Evolutionary conservation across 1,140 invertebrate genomes (phyloP).

Genomic region (Caenorhabditis briggsae): DNA sequence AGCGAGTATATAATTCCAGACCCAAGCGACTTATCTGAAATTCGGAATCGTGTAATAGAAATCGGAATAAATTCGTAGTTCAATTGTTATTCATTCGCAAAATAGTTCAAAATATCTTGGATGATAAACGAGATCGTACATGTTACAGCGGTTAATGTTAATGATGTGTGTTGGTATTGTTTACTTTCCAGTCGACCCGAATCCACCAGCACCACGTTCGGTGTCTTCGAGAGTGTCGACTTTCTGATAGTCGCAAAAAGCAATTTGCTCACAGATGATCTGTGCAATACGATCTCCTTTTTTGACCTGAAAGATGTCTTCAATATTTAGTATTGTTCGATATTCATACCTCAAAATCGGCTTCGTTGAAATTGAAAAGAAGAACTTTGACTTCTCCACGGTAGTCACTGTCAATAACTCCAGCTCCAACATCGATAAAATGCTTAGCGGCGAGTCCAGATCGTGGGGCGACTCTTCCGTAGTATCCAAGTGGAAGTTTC

Average conservation of each 20-base stretch:
- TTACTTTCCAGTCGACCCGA: slow-evolving; percentile 72
- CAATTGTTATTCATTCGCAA: background rate
- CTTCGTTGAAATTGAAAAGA: slow-evolving; percentile 86
- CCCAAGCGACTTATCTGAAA: background rate
- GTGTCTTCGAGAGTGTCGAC: slow-evolving; percentile 80
- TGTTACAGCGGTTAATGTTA: background rate
- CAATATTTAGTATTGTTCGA: slow-evolving; percentile 82
- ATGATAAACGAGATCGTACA: slow-evolving; percentile 1
- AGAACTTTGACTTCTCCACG: slow-evolving; percentile 93
- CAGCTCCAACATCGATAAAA: slow-evolving; percentile 95
- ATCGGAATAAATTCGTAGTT: background rate
- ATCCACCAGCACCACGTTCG: slow-evolving; percentile 70
- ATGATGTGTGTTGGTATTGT: background rate
- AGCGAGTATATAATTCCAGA: slow-evolving; percentile 26
- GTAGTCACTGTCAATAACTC: slow-evolving; percentile 93
- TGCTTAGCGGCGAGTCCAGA: slow-evolving; percentile 95
- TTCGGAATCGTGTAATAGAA: slow-evolving; percentile 17
- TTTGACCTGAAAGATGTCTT: slow-evolving; percentile 39
- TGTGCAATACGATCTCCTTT: slow-evolving; percentile 94
- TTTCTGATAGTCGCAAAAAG: slow-evolving; percentile 87
- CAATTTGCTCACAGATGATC: slow-evolving; percentile 93
- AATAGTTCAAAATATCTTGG: background rate
- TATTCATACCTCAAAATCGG: slow-evolving; percentile 61
- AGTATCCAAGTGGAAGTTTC: slow-evolving; percentile 80
- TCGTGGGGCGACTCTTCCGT: slow-evolving; percentile 92